Percentiles rank a stretch among this genome's conserved stretches.
These are phyloP conservation scores for Glyphotaelius pellucidus DNA, from an alignment of 2,888 invertebrate genomes.

Conservation along the genomic window DNA sequence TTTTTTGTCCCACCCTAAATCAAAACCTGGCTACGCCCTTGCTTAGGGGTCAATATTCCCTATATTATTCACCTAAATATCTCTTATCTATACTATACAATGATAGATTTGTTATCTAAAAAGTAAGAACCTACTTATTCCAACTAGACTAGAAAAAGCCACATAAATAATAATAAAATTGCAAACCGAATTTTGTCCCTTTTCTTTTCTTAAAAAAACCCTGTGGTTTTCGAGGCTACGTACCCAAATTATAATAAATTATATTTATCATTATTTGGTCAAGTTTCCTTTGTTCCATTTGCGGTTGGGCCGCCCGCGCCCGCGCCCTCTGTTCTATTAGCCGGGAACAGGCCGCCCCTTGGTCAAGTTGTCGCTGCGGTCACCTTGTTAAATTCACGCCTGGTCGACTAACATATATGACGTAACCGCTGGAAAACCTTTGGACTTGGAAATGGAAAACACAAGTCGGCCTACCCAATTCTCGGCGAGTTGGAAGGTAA, in stretches of 20 bases:
- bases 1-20: no score
- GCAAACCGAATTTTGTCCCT: neutral
- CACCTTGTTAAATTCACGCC: constrained; percentile 50
- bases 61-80: no score
- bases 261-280: constrained; percentile 6
- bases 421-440: constrained; percentile 39
- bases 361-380: constrained; percentile 27
- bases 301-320: neutral
- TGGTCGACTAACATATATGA: constrained; percentile 18
- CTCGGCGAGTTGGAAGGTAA: neutral
- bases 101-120: no score
- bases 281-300: constrained; percentile 26
- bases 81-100: no score
- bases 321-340: neutral
- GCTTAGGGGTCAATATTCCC: no score
- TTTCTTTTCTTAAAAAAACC: neutral
- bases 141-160: neutral
- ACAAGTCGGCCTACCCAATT: neutral
- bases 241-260: neutral
- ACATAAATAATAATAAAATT: neutral
- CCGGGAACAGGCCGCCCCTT: neutral
- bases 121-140: neutral
- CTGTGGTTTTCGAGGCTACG: neutral
- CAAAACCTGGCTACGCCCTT: no score
- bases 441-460: neutral